Base-by-base conservation (phyloP, 2,888 invertebrate species). In the Zygothrica quintamaculata region DNA sequence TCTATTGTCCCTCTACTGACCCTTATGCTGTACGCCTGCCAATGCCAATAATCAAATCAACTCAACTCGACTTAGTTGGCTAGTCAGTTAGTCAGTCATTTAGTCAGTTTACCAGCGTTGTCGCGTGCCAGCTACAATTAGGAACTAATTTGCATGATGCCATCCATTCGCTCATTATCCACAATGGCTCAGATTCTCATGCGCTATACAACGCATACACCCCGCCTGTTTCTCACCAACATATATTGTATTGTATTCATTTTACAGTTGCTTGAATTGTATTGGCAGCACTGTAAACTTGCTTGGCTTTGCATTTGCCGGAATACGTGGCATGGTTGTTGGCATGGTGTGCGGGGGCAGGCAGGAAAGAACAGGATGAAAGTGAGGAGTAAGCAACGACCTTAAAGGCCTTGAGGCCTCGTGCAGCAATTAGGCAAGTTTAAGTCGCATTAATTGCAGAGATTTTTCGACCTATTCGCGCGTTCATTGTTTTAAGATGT, bases 361-460 rank as follows among this genome's bases (percentile, higher is more conserved):
- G n/a, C n/a, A n/a, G n/a, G n/a, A 22, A 22, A 22, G 18, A 5
- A 5, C 18, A 22, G 18, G 18, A n/a, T n/a, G 18, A 5, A 22
- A 22, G 18, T 22, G 18, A 2, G 18, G 18, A 5, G 18, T 3
- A 22, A 22, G 3, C 18, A 8, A 5, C 29, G 22, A 12, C 13
- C n/a, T 26, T 34, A 37, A 34, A 25, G 18, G 53, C 58, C 44
- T 40, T 26, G 7, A 31, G 50, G 64, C 67, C 37, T 61, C 61
- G 55, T 75, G 64, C 79, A 62, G 82, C 82, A 85, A 85, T 78
- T 78, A 78, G 75, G 79, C 74, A 78, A 82, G 67, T 67, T 82
- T 61, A 71, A 81, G 82, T 60, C 85, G 62, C 81, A 77, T 77
- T 77, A 77, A 77, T 77, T 84, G 81, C 77, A 51, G 33, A 69